Conservation (phyloP, 2,797 vertebrate genomes). For the Vireo griseus region DNA sequence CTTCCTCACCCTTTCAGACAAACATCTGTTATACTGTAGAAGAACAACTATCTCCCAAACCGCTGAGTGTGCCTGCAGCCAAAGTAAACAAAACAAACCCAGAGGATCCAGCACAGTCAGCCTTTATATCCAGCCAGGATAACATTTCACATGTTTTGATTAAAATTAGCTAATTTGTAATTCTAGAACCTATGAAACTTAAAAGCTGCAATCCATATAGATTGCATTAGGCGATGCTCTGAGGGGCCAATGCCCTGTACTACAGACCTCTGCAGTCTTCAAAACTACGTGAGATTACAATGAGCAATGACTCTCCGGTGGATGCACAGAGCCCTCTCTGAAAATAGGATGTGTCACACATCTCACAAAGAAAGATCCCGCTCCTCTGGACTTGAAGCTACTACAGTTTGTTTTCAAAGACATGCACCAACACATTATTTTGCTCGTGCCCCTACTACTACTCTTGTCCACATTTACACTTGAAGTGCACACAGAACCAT, state of each 20-base stretch:
- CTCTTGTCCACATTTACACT: neutral
- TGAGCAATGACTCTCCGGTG: neutral
- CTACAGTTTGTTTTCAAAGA: slow-evolving; percentile 3
- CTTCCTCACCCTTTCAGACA: slow-evolving; percentile 95
- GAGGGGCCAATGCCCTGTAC: slow-evolving; percentile 65
- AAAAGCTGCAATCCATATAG: slow-evolving; percentile 89
- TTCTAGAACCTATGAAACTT: slow-evolving; percentile 93
- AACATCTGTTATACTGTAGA: slow-evolving; percentile 97
- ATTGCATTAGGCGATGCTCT: slow-evolving; percentile 77
- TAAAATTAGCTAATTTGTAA: slow-evolving; percentile 99
- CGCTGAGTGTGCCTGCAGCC: slow-evolving; percentile 85
- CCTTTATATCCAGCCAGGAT: slow-evolving; percentile 94
- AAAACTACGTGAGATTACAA: slow-evolving; percentile 23
- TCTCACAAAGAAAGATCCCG: neutral
- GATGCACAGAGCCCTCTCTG: neutral
- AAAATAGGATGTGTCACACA: slow-evolving; percentile 44
- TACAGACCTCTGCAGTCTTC: slow-evolving; percentile 50
- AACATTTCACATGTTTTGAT: slow-evolving; percentile 98
- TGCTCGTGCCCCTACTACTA: neutral
- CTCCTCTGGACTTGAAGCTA: slow-evolving; percentile 4
- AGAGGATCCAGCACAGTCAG: slow-evolving; percentile 89
- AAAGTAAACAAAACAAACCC: slow-evolving; percentile 95
- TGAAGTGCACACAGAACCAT: neutral
- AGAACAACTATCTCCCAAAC: slow-evolving; percentile 97
- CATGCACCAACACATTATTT: neutral